Percentiles rank a stretch among this genome's conserved stretches.
Conservation (phyloP, 2,888 invertebrate species). For the Plusia festucae region DNA sequence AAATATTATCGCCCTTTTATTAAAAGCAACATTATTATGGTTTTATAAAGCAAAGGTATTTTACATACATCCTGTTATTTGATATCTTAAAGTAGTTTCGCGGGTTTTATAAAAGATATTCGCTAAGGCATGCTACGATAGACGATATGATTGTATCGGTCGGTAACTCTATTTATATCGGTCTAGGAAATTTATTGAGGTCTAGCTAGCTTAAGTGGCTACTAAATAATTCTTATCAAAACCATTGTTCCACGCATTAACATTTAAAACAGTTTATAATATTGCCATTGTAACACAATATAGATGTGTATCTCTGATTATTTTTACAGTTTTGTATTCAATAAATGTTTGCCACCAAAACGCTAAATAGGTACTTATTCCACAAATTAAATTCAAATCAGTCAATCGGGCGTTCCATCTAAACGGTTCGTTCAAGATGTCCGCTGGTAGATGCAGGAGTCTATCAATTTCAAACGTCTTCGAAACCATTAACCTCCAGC, state of each 20-base stretch:
- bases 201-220: slow-evolving; percentile 44
- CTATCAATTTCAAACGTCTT: slow-evolving; percentile 81
- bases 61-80: slow-evolving; percentile 9
- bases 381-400: slow-evolving; percentile 68
- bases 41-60: slow-evolving; percentile 1
- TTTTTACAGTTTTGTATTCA: slow-evolving; percentile 31
- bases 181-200: slow-evolving; percentile 48
- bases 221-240: slow-evolving; percentile 54
- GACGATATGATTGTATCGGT: slow-evolving; percentile 52
- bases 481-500: slow-evolving; percentile 80
- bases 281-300: slow-evolving; percentile 46
- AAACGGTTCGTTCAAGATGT: slow-evolving; percentile 64
- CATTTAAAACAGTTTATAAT: slow-evolving; percentile 49
- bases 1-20: background rate
- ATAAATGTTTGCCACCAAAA: slow-evolving; percentile 12
- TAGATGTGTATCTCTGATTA: slow-evolving; percentile 42
- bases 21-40: slow-evolving; percentile 1
- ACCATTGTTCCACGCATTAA: slow-evolving; percentile 53
- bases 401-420: slow-evolving; percentile 61
- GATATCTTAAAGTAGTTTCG: slow-evolving; percentile 12
- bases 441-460: slow-evolving; percentile 65
- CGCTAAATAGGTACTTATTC: slow-evolving; percentile 11
- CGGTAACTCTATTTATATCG: slow-evolving; percentile 48
- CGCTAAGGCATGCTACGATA: slow-evolving; percentile 34
- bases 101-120: slow-evolving; percentile 28